A percentile compares a stretch with the other conserved stretches of the same genome.
Evolutionary conservation across 2,113 vertebrate species (phyloP).

Genomic region (chimpanzee (Pan troglodytes)): DNA sequence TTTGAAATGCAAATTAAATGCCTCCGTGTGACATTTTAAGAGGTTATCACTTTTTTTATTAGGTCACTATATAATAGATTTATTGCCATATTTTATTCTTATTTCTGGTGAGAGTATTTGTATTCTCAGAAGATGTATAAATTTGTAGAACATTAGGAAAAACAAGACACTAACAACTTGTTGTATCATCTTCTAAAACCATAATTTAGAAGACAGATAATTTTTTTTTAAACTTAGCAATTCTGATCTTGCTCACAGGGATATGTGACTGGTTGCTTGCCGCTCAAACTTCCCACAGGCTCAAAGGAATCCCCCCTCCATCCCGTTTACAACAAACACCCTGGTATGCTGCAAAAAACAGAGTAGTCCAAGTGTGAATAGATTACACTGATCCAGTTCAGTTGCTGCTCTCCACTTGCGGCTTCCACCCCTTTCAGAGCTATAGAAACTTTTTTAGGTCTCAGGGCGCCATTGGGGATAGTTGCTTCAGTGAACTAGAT

Average conservation of each 20-base stretch:
- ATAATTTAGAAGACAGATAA: conserved; percentile 42
- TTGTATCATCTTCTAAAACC: conserved; percentile 29
- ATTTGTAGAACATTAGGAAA: conserved; percentile 63
- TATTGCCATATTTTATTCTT: conserved; percentile 69
- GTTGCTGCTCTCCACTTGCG: background rate
- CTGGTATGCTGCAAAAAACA: background rate
- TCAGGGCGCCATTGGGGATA: background rate
- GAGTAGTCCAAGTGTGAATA: background rate
- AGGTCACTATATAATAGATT: conserved; percentile 68
- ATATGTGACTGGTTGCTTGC: background rate
- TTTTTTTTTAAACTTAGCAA: background rate
- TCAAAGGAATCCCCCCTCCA: background rate
- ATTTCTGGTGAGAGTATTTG: conserved; percentile 42
- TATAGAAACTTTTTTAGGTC: background rate
- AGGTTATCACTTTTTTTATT: conserved; percentile 74
- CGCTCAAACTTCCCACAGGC: background rate
- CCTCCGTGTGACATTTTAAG: conserved; percentile 71
- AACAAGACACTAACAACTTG: conserved; percentile 38
- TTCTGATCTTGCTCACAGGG: background rate
- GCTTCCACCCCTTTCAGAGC: background rate
- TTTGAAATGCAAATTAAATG: conserved; percentile 80
- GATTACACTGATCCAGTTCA: background rate
- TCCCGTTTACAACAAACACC: background rate
- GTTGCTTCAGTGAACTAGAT: background rate
- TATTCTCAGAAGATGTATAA: conserved; percentile 52